These are phyloP conservation scores for Corbicula japonica DNA, from an alignment of 2,888 invertebrate species.

Conservation along the genomic window DNA sequence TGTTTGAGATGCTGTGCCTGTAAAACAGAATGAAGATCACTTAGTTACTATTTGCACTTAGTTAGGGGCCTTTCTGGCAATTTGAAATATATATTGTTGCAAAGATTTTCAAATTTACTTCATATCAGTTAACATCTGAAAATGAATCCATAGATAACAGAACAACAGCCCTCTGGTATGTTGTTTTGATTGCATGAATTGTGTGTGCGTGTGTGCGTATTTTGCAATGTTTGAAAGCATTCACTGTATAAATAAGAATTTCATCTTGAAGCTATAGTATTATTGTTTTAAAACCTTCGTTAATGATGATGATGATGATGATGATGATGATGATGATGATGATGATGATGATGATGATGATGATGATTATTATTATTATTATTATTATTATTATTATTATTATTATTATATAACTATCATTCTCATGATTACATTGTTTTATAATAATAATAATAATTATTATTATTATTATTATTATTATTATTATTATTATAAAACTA, in stretches of 20 bases:
- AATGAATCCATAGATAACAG: not conserved
- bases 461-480: too few species aligned
- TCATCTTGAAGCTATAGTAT: too few species aligned
- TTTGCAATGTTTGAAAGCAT: too few species aligned
- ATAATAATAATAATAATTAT: too few species aligned
- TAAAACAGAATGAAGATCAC: slow-evolving; percentile 34
- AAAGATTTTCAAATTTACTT: not conserved
- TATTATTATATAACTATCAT: too few species aligned
- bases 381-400: not conserved
- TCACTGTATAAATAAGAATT: too few species aligned
- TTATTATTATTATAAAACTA: too few species aligned
- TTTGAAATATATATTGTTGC: not conserved
- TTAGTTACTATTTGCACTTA: too few species aligned
- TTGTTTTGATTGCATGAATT: not conserved
- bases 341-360: not conserved
- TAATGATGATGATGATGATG: slow-evolving; percentile 13
- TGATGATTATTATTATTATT: too few species aligned
- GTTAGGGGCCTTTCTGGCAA: not conserved
- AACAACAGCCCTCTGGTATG: not conserved
- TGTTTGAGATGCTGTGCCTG: slow-evolving; percentile 82
- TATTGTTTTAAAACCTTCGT: too few species aligned
- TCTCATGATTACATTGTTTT: too few species aligned
- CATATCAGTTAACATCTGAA: not conserved
- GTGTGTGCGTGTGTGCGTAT: too few species aligned
- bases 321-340: slow-evolving; percentile 18